Conservation (phyloP, 2,888 invertebrate genomes). For the Eutolmus rufibarbis region DNA sequence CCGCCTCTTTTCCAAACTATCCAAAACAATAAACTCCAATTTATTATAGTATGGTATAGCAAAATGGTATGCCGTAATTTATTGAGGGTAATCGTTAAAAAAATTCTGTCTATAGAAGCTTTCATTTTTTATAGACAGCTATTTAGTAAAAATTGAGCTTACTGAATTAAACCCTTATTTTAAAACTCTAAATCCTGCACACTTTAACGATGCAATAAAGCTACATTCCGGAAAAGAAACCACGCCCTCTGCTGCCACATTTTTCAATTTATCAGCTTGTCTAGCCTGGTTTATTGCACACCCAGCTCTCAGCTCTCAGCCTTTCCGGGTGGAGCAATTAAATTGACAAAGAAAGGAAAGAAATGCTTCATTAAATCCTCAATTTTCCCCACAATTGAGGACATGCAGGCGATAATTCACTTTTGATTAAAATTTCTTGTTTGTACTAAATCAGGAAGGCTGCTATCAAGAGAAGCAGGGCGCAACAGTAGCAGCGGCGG, state of each 20-base stretch:
- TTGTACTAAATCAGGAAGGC: not conserved
- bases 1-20: too few relatives aligned
- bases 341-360: not conserved
- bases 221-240: not conserved
- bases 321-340: not conserved
- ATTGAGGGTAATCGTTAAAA: too few relatives aligned
- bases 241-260: not conserved
- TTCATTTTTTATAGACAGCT: not conserved
- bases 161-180: not conserved
- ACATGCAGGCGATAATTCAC: conserved; percentile 9
- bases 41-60: too few relatives aligned
- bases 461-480: not conserved
- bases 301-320: not conserved
- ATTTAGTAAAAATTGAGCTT: not conserved
- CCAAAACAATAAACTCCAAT: too few relatives aligned
- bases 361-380: not conserved
- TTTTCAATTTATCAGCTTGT: not conserved
- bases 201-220: not conserved
- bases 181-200: not conserved
- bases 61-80: too few relatives aligned
- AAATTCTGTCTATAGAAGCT: too few relatives aligned
- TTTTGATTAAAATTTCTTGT: conserved; percentile 30
- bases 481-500: not conserved
- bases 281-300: not conserved
- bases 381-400: not conserved